Base-by-base conservation (phyloP, 2,888 invertebrate species). In the Gymnoscelis rufifasciata region DNA sequence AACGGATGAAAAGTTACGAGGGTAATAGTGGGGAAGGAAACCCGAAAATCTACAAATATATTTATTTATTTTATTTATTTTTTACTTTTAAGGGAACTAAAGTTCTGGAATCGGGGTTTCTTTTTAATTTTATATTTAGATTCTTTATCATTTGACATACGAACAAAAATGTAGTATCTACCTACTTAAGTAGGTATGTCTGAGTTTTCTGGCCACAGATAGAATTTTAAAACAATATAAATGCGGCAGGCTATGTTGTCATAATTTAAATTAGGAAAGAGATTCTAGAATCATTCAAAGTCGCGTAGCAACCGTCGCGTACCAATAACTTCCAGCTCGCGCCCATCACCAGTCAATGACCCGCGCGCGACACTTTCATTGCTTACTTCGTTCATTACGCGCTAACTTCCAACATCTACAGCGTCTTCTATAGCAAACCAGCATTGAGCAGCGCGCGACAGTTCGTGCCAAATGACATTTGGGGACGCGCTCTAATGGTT, bases 321-420 rank as follows among this genome's bases (percentile, higher is more conserved):
- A 47, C 56, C 54, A 45, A 59, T 66, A 52, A 62, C 67, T 66
- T 64, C 67, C 67, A 65, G 53, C 59, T 58, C 50, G 62, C 67
- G 65, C 40, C 68, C 57, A 56, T 57, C 57, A 40, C 61, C 63
- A 68, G 71, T 71, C 71, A 69, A 64, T 64, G 69, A 71, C 71
- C 71, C 57, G 44, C 44, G 50, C 62, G 58, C 51, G 51, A 66
- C 60, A 69, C 64, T 68, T 69, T 68, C 66, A 52, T 51, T 56
- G 43, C 30, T 30, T 36, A 38, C 43, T 41, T 33, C 27, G 46
- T 42, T 51, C 56, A 54, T 52, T 42, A 43, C 58, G 35, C 42
- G 48, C 46, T 35, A 12, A 33, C 38, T 39, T 33, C 29, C 28
- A 45, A 36, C 38, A 7, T 28, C 38, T 19, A 24, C 10, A 27